Base-by-base conservation (phyloP, 2,888 invertebrate genomes). In the Acronicta leporina region DNA sequence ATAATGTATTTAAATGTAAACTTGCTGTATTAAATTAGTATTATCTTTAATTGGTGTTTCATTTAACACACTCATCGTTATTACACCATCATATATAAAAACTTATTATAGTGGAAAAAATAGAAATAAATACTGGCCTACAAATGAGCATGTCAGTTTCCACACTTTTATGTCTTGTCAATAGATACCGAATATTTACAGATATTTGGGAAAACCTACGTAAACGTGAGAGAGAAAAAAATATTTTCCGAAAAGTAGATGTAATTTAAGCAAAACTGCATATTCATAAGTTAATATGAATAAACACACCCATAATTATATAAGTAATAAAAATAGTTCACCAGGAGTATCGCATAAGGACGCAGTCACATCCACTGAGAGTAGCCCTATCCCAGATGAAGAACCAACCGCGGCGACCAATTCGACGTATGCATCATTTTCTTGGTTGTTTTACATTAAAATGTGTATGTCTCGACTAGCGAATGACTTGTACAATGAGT, bases 21-120 rank as follows among this genome's bases (percentile, higher is more conserved):
- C 85, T 87, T 89, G 88, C 80, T 92, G 90, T 92, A 93, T 90
- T 93, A 93, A 92, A 92, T 83, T 92, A 92, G 90, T 87, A 89
- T 86, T 88, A 91, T 86, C 83, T 85, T 80, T 52, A 63, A 51
- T 46, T 25, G 10, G 57, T 56, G 52, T 74, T 74, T 74, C 45
- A 69, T 48, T 70, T 13, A 11, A 11, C 16, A 6, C 6, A 10
- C 4, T 27, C n/a, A 27, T 5, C n/a, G 1, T 38, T 6, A n/a
- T 38, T n/a, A 38, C 9, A 5, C 45, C 45, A 2, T 27, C 1
- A 16, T n/a, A 5, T 20, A 27, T 33, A 27, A 6, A n/a, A 33
- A 4, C 42, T 20, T 20, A 3, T 20, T 20, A 20, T 20, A 2
- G 20, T 20, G 20, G 20, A 4, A 20, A 20, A 2, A 20, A 20